Base-by-base conservation (phyloP, 2,113 vertebrate species). In the Thamnophis sirtalis region DNA sequence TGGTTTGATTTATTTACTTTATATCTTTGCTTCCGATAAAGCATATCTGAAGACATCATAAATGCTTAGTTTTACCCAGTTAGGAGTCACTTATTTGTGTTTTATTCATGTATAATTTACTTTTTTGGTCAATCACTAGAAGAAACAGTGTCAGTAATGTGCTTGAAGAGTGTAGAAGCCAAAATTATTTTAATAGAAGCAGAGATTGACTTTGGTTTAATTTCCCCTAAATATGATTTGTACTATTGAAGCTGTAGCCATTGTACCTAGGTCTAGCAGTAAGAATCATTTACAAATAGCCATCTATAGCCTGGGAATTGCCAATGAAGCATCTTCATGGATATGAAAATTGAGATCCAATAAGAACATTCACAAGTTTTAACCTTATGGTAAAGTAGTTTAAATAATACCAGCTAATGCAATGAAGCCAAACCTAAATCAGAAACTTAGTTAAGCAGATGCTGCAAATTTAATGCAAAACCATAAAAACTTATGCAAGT, bases 391-490 rank as follows among this genome's bases (percentile, higher is more conserved):
- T 80, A 80, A 80, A 80, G 13, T 9, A 38, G 33, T 80, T 80
- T 68, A 38, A 80, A 80, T 80, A 38, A 43, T 80, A 80, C 17
- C 33, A 80, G 6, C 33, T 80, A 43, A n/a, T 22, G 13, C 68
- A 87, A 28, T 21, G 87, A 95, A 94, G 89, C 86, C 93, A 94
- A 93, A 93, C 94, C 94, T 94, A 95, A 50, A 73, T 21, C 5
- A 55, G 0, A 88, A 56, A 43, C 53, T 86, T 68, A 50, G 93
- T 94, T 92, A 86, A 93, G 93, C 94, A 94, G 94, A 92, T 95
- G 88, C 92, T 93, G 93, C 84, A 94, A 92, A 94, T 93, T 94
- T 94, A 93, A 92, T 95, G 91, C 94, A 95, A 96, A 84, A 94
- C 88, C 90, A 93, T 87, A 93, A 96, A 96, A 94, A 95, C 89